Evolutionary conservation across 2,113 vertebrate genomes (phyloP), one percentile per base, ranked within the genome.

Genomic region (Grammomys surdaster): DNA sequence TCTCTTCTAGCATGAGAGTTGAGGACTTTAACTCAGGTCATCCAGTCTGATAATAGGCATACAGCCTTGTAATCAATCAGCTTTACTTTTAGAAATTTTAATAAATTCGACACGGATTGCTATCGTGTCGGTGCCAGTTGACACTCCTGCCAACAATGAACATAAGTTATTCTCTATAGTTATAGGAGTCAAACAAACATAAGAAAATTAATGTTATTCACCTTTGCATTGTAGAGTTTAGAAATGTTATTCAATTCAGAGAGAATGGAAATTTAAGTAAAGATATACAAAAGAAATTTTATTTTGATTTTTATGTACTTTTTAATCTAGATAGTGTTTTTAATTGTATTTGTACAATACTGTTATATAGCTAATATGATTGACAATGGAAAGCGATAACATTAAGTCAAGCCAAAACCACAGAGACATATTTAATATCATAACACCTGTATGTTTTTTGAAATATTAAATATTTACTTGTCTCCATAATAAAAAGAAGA

Each of bases 341-440:
- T 92, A 67, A 36, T 81, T 81, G 10, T 48, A 75, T 76, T 86
- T 95, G 60, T 82, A 70, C 24, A 92, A 65, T 70, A 36, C 75
- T 60, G 86, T 89, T 75, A 82, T 76, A 54, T 69, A 85, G 78
- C 84, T 91, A 93, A 69, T 91, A 4, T 81, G 48, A 93, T 82
- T 14, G 31, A 72, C 90, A 89, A 89, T 70, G 36, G n/a, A 85
- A 86, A 93, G 13, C 33, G 91, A 91, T 69, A 76, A 36, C 17
- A 81, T 40, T 92, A 91, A 70, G 28, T 93, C 77, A 84, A 91
- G n/a, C 8, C 33, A 86, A 94, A 76, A 1, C 24, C 51, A 89
- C 14, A 65, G 51, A 86, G 14, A 2, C 9, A 86, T 56, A 54
- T 88, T 75, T 72, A 17, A 93, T 93, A 93, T 81, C 7, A 26